Evolutionary conservation across 2,797 vertebrate species (phyloP).

Genomic region (Spondyliosoma cantharus): DNA sequence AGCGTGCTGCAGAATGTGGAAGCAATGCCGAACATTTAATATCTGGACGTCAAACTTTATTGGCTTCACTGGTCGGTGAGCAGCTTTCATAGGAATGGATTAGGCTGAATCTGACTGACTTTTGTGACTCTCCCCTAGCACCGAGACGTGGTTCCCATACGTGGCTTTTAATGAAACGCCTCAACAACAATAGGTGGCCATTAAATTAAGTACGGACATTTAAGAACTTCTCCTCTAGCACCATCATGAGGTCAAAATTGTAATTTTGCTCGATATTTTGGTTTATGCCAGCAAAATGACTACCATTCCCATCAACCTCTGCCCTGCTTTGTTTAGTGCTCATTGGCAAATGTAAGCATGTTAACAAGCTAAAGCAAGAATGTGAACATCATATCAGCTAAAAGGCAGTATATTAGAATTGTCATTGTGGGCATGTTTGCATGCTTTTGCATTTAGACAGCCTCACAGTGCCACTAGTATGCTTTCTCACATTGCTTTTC

Average conservation of each 20-base stretch:
- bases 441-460: neutral
- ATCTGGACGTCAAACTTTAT: too few species aligned
- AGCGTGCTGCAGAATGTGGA: too few species aligned
- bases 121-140: too few species aligned
- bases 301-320: neutral
- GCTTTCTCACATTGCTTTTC: neutral
- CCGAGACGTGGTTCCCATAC: too few species aligned
- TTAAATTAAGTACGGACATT: constrained; percentile 11
- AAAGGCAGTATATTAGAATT: neutral
- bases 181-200: neutral
- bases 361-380: neutral
- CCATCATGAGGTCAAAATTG: constrained; percentile 27
- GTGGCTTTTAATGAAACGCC: neutral
- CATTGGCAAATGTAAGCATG: neutral
- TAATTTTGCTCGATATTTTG: constrained; percentile 4
- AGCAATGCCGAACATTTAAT: too few species aligned
- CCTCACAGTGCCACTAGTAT: neutral
- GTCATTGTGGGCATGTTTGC: neutral
- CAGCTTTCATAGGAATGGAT: too few species aligned
- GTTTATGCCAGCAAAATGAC: neutral
- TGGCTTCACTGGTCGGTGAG: too few species aligned
- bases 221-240: constrained; percentile 4
- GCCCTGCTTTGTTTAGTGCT: neutral
- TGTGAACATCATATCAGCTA: neutral
- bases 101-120: neutral